Evolutionary conservation across 2,888 invertebrate species (phyloP).

Genomic region (Glyphotaelius pellucidus): DNA sequence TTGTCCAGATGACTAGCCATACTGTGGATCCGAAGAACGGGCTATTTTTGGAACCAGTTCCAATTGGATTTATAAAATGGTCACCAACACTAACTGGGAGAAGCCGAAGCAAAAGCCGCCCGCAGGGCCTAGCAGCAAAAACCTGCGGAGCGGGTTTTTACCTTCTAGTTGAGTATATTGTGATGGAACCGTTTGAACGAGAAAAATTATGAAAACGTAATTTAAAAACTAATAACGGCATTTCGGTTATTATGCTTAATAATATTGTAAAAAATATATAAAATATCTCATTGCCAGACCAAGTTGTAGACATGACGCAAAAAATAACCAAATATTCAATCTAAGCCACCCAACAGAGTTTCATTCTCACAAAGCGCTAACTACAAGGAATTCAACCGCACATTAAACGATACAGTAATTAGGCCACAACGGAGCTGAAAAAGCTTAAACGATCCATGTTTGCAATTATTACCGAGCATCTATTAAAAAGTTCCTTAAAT

Average conservation of each 20-base stretch:
- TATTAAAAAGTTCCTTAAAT: background rate
- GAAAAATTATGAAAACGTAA: too few relatives aligned
- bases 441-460: background rate
- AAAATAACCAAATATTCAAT: background rate
- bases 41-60: too few relatives aligned
- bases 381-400: background rate
- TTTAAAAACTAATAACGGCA: too few relatives aligned
- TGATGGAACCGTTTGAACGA: background rate
- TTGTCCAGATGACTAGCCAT: too few relatives aligned
- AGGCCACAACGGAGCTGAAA: background rate
- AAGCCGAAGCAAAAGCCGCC: too few relatives aligned
- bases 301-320: background rate
- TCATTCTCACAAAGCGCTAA: background rate
- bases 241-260: background rate
- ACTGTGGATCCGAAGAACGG: too few relatives aligned
- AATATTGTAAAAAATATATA: background rate
- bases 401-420: background rate
- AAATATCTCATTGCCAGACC: background rate
- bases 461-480: background rate
- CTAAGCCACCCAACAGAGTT: background rate
- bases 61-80: too few relatives aligned
- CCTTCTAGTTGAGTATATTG: too few relatives aligned
- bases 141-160: too few relatives aligned
- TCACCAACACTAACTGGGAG: too few relatives aligned
- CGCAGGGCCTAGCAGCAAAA: too few relatives aligned